These are phyloP conservation scores for Sebastiscus tertius DNA, from an alignment of 2,797 vertebrate species.

Conservation along the genomic window DNA sequence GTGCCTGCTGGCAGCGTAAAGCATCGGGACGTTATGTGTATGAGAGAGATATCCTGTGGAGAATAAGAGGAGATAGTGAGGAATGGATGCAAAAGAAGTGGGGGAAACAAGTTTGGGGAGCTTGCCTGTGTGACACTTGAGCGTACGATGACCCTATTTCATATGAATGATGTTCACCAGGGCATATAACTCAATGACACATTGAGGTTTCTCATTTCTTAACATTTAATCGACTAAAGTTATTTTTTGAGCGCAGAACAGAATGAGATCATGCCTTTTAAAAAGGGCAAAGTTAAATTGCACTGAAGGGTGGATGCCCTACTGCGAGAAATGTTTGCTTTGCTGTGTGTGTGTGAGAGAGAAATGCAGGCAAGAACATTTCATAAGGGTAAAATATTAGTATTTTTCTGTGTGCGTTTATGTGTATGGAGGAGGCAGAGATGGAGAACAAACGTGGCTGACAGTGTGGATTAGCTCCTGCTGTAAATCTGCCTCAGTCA, in stretches of 20 bases:
- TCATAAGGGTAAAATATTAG: conserved; percentile 43
- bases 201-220: conserved; percentile 83
- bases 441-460: conserved; percentile 76
- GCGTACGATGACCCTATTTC: conserved; percentile 75
- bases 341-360: conserved; percentile 9
- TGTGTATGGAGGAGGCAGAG: conserved; percentile 62
- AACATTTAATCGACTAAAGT: conserved; percentile 78
- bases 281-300: conserved; percentile 71
- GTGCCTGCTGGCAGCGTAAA: conserved; percentile 24
- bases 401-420: conserved; percentile 47
- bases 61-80: not conserved
- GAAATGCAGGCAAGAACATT: conserved; percentile 22
- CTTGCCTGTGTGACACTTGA: conserved; percentile 61
- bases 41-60: not conserved
- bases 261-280: conserved; percentile 71
- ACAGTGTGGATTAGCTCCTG: conserved; percentile 83
- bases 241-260: conserved; percentile 74
- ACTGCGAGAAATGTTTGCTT: conserved; percentile 35
- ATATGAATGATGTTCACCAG: conserved; percentile 78
- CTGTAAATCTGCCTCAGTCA: conserved; percentile 83
- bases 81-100: conserved; percentile 9
- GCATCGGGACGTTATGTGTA: not conserved
- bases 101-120: conserved; percentile 37
- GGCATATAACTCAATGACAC: conserved; percentile 80
- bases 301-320: conserved; percentile 40